Evolutionary conservation across 2,888 invertebrate species (phyloP), one percentile per base, ranked within the genome.

Genomic region (Seladonia tumulorum): DNA sequence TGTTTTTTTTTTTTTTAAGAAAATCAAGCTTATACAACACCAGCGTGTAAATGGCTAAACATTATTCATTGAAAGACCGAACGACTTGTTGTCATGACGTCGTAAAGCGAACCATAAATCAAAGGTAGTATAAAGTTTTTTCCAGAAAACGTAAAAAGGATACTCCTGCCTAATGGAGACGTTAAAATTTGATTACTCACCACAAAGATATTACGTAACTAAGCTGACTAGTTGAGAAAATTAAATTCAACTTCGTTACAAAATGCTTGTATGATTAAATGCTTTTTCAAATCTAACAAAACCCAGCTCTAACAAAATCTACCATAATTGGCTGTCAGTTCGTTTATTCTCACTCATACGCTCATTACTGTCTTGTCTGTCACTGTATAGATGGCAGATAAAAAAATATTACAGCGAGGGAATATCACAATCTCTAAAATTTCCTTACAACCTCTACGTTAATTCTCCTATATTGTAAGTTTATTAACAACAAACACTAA

Each of bases 161-260:
- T 53, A 74, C 39, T 71, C n/a, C n/a, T 8, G 39, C 16, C 47
- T 79, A 82, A 82, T 71, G 53, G 53, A 16, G 25, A 57, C 16
- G 49, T 53, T 79, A 75, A 82, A 60, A 63, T 75, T 82, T 79
- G 25, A 25, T 53, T 25, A 47, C 39, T 70, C 35, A 29, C 49
- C 49, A 10, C 53, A n/a, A 47, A 39, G 45, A 47, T 53, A 42
- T 82, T 74, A 75, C 68, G 39, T 79, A 82, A 82, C 29, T 79
- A 82, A 82, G 3, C 2, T 25, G 45, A 16, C 35, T 70, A 8
- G 68, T 70, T 57, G 68, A 16, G 35, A 42, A 57, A 60, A 76
- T 14, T n/a, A 5, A 45, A 16, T 47, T n/a, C 5, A n/a, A 70
- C 57, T 29, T 57, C 25, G 68, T 57, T 75, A 22, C 49, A n/a